These are phyloP conservation scores for Geotrupes spiniger DNA, from an alignment of 2,888 invertebrate genomes.

Conservation along the genomic window DNA sequence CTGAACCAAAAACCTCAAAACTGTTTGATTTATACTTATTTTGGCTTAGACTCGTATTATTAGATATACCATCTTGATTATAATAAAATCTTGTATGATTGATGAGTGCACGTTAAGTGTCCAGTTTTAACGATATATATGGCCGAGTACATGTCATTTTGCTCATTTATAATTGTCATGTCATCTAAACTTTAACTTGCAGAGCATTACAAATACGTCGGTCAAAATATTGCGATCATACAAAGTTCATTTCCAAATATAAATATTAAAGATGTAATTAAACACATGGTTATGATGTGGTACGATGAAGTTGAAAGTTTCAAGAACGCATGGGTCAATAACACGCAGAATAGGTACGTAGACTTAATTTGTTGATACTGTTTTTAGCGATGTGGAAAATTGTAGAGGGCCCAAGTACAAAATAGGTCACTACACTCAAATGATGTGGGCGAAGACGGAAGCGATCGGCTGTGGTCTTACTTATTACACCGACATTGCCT, in stretches of 20 bases:
- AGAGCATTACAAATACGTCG: constrained; percentile 38
- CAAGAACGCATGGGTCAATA: constrained; percentile 38
- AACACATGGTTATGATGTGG: constrained; percentile 40
- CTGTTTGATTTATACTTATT: too few species aligned
- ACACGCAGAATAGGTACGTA: constrained; percentile 40
- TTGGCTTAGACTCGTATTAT: too few species aligned
- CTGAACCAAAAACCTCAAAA: too few species aligned
- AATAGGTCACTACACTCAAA: constrained; percentile 47
- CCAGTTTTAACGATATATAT: too few species aligned
- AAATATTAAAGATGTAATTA: constrained; percentile 34
- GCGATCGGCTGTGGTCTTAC: constrained; percentile 43
- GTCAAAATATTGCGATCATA: constrained; percentile 44
- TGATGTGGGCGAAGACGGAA: constrained; percentile 45
- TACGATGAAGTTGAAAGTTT: constrained; percentile 44
- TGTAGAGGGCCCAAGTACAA: constrained; percentile 33
- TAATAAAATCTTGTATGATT: too few species aligned
- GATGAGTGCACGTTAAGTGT: too few species aligned
- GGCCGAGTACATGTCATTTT: too few species aligned
- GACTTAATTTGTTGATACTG: too few species aligned
- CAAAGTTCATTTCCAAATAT: constrained; percentile 36
- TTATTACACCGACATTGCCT: constrained; percentile 33
- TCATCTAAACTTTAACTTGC: constrained; percentile 7
- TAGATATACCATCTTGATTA: too few species aligned
- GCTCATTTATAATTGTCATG: too few species aligned
- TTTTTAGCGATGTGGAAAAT: too few species aligned